Percentiles rank a stretch among this genome's conserved stretches.
Conservation (phyloP, 2,113 vertebrate species). For the Thoracochromis brauschi region DNA sequence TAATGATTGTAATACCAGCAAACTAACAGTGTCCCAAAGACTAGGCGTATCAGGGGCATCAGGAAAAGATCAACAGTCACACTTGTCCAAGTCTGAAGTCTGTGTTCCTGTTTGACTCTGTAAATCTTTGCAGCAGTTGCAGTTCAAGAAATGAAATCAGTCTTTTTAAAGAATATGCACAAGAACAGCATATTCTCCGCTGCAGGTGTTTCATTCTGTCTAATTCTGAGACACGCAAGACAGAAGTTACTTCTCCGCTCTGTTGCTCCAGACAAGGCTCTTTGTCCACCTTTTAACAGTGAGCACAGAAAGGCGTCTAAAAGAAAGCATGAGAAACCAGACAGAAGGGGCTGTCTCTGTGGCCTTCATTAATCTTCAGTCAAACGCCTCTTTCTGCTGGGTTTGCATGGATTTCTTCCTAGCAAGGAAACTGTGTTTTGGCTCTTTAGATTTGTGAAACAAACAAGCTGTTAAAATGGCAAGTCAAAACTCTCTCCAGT, state of each 20-base stretch:
- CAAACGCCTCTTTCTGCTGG: constrained; percentile 42
- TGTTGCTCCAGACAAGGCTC: constrained; percentile 16
- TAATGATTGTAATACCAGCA: not conserved
- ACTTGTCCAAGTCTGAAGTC: not conserved
- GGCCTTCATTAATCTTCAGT: constrained; percentile 48
- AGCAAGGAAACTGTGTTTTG: constrained; percentile 1
- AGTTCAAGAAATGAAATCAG: not conserved
- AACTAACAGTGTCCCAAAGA: not conserved
- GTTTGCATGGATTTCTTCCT: constrained; percentile 20
- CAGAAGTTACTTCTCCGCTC: constrained; percentile 19
- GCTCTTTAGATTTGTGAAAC: not conserved
- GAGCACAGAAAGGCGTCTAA: constrained; percentile 33
- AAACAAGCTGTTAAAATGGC: constrained; percentile 57
- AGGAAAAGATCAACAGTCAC: not conserved
- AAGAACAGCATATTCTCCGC: not conserved
- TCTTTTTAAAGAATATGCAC: not conserved
- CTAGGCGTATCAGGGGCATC: not conserved
- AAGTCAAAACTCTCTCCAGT: constrained; percentile 2
- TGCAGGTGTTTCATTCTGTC: constrained; percentile 34
- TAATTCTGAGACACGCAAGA: not conserved
- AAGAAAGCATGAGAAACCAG: constrained; percentile 57
- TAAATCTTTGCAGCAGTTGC: not conserved
- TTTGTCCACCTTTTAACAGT: constrained; percentile 47
- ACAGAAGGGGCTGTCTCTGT: constrained; percentile 38
- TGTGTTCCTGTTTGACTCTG: not conserved